Evolutionary conservation across 2,797 vertebrate species (phyloP), one percentile per base, ranked within the genome.

Genomic region (Argyrosomus regius): DNA sequence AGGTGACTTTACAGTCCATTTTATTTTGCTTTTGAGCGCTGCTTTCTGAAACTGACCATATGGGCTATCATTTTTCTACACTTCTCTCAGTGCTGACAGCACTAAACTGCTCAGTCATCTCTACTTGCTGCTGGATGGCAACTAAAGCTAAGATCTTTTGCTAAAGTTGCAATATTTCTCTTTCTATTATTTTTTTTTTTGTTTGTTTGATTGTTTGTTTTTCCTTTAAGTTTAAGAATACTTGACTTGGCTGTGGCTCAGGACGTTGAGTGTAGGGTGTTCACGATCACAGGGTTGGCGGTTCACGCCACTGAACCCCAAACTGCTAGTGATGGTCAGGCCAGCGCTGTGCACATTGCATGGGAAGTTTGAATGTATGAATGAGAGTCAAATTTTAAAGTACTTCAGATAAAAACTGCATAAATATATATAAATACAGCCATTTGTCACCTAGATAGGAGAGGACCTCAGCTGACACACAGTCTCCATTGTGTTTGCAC

Each of bases 1-100:
- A 92, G 89, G 90, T 93, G 90, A 93, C 83, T 90, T 87, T 82
- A 87, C 41, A 80, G 80, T 84, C 79, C 80, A 72, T 86, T 91
- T 89, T 83, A 81, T 91, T 89, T 90, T 66, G 82, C 86, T 87
- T 87, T 79, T 83, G 79, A 87, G 78, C 75, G 56, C 57, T 63
- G 67, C 54, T 88, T 90, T 86, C 39, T 69, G 18, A 88, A 86
- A 75, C 72, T 88, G 86, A 87, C 88, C 88, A 77, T 81, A 80
- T 78, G 82, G 82, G 70, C 41, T 54, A 57, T 52, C 68, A 72
- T 72, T 75, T 76, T 66, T 61, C 78, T 26, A 22, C 66, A 67
- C 39, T 72, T 76, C 8, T 62, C 59, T 83, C 57, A 35, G 60
- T 74, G 66, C 81, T 85, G 83, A 87, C 82, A 64, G 76, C 58